Percentiles rank a stretch among this genome's conserved stretches.
phyloP scores from a whole-genome alignment of 1,140 invertebrate species.

The Hylyphantes graminicola region DNA sequence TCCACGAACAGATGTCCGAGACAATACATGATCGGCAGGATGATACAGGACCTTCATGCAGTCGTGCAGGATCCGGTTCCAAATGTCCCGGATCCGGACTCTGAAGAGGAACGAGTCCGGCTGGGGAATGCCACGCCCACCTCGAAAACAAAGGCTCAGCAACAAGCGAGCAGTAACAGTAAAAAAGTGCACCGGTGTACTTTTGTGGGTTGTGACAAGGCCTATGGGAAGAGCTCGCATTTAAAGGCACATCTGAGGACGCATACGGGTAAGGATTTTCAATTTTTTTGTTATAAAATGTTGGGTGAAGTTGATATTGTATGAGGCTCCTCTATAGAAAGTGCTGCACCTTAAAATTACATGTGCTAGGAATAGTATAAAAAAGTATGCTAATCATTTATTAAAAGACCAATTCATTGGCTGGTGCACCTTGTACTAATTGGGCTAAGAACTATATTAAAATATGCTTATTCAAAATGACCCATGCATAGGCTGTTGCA shows the following conservation, averaged over 20 bases:
- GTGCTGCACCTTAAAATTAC: too few relatives aligned
- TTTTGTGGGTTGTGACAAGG: slow-evolving; percentile 78
- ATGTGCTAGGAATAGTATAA: too few relatives aligned
- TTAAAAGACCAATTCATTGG: too few relatives aligned
- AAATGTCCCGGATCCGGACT: slow-evolving; percentile 61
- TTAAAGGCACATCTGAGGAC: slow-evolving; percentile 80
- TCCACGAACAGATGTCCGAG: background rate
- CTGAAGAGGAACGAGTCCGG: background rate
- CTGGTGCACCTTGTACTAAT: too few relatives aligned
- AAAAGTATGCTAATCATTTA: too few relatives aligned
- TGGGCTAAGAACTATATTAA: too few relatives aligned
- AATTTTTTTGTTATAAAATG: too few relatives aligned
- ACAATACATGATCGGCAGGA: slow-evolving; percentile 73
- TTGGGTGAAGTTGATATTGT: too few relatives aligned
- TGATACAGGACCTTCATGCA: slow-evolving; percentile 73
- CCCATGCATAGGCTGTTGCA: too few relatives aligned
- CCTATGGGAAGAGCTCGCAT: slow-evolving; percentile 84
- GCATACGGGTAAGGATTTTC: slow-evolving; percentile 71
- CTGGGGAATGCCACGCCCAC: slow-evolving; percentile 16
- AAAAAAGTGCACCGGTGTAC: slow-evolving; percentile 70
- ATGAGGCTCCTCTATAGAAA: too few relatives aligned
- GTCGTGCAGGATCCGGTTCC: slow-evolving; percentile 72
- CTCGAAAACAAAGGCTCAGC: slow-evolving; percentile 13
- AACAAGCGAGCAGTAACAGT: slow-evolving; percentile 8
- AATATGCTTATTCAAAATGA: too few relatives aligned